phyloP scores from a whole-genome alignment of 2,888 invertebrate genomes.

The Nematopogon swammerdamellus region DNA sequence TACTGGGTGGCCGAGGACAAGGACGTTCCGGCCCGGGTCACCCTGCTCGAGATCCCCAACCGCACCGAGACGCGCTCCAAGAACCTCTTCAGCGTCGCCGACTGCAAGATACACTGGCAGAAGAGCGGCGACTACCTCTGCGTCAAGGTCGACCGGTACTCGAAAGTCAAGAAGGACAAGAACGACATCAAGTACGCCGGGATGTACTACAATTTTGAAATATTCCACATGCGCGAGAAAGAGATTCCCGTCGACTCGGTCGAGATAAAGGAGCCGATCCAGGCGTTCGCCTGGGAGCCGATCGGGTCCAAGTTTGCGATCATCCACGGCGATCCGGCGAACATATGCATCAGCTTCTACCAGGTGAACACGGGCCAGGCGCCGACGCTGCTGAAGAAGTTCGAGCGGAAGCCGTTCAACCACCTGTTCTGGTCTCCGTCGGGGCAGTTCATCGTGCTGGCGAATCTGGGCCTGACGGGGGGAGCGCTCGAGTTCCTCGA shows the following conservation, averaged over 20 bases:
- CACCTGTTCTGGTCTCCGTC: slow-evolving; percentile 94
- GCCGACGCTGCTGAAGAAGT: slow-evolving; percentile 82
- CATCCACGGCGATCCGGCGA: slow-evolving; percentile 86
- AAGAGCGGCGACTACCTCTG: slow-evolving; percentile 96
- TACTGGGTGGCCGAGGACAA: slow-evolving; percentile 99
- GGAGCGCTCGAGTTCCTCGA: slow-evolving; percentile 95
- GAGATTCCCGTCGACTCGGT: slow-evolving; percentile 97
- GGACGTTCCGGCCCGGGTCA: slow-evolving; percentile 93
- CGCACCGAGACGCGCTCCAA: slow-evolving; percentile 87
- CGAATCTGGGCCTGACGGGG: slow-evolving; percentile 79
- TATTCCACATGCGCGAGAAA: slow-evolving; percentile 98
- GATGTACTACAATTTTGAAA: slow-evolving; percentile 97
- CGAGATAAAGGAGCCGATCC: slow-evolving; percentile 89
- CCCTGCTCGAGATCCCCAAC: slow-evolving; percentile 88
- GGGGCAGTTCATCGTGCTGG: slow-evolving; percentile 93
- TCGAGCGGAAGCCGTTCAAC: slow-evolving; percentile 86
- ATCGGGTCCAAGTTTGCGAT: slow-evolving; percentile 94
- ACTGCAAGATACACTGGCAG: slow-evolving; percentile 99
- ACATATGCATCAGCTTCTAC: slow-evolving; percentile 88
- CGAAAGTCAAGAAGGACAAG: slow-evolving; percentile 93
- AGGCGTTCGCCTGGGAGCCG: slow-evolving; percentile 98
- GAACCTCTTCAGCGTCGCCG: slow-evolving; percentile 96
- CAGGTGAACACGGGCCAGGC: slow-evolving; percentile 77
- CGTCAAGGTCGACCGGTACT: slow-evolving; percentile 79
- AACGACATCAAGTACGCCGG: slow-evolving; percentile 92